Conservation (phyloP, 2,888 invertebrate species). For the Microctonus aethiopoides region DNA sequence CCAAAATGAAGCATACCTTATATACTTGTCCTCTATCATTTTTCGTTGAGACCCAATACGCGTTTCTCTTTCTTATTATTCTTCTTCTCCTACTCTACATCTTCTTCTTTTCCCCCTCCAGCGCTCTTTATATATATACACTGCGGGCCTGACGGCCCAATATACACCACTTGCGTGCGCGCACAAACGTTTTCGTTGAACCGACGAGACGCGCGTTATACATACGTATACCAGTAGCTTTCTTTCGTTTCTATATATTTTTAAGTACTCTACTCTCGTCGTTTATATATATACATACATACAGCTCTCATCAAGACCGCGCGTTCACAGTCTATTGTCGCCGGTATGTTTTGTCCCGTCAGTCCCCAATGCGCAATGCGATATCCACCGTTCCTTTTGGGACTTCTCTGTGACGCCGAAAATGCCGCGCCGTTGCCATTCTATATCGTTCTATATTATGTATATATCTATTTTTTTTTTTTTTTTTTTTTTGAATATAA, state of each 20-base stretch:
- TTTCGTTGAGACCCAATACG: too few relatives aligned
- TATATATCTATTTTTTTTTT: too few relatives aligned
- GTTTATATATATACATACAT: not conserved
- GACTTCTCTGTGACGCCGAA: conserved; percentile 46
- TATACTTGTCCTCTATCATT: conserved; percentile 27
- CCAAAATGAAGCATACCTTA: conserved; percentile 40
- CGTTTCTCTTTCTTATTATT: too few relatives aligned
- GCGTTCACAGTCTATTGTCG: conserved; percentile 56
- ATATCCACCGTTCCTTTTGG: conserved; percentile 65
- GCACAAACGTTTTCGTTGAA: not conserved
- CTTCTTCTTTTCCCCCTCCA: not conserved
- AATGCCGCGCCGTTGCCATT: conserved; percentile 28
- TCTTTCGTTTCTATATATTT: not conserved
- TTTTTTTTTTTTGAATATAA: too few relatives aligned
- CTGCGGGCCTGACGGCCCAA: not conserved
- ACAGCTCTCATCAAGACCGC: not conserved
- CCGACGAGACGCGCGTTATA: not conserved
- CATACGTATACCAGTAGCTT: not conserved
- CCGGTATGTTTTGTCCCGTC: conserved; percentile 65
- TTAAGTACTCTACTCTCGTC: not conserved
- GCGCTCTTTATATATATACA: too few relatives aligned
- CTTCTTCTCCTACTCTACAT: too few relatives aligned
- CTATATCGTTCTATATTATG: too few relatives aligned
- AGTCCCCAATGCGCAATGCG: conserved; percentile 64
- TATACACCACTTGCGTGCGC: not conserved